Percentiles rank a stretch among this genome's conserved stretches.
Conservation (phyloP, 1,140 invertebrate species). For the Conopomorpha cramerella region DNA sequence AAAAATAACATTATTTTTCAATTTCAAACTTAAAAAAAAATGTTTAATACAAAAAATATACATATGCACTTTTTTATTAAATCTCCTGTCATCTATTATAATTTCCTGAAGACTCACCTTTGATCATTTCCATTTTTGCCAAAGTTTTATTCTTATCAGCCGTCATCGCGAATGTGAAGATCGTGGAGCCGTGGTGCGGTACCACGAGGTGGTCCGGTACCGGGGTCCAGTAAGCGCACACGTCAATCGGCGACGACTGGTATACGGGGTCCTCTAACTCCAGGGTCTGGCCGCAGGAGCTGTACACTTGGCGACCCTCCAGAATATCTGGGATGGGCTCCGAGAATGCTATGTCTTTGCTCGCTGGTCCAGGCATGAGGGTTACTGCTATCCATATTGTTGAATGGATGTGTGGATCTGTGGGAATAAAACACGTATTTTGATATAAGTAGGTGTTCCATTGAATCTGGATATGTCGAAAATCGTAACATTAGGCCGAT, state of each 20-base stretch:
- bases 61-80: conserved; percentile 12
- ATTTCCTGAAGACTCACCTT: conserved; percentile 30
- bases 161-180: conserved; percentile 59
- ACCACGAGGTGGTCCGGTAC: conserved; percentile 55
- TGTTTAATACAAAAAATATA: conserved; percentile 11
- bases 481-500: too few species aligned
- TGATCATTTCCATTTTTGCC: conserved; percentile 53
- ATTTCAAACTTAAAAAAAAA: not conserved
- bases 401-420: conserved; percentile 41
- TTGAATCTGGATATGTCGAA: not conserved
- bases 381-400: conserved; percentile 49
- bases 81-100: not conserved
- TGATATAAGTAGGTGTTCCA: too few species aligned
- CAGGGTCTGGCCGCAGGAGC: conserved; percentile 40
- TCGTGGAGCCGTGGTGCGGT: conserved; percentile 26
- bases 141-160: conserved; percentile 53
- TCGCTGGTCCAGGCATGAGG: conserved; percentile 34
- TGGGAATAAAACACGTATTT: too few species aligned
- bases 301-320: conserved; percentile 33
- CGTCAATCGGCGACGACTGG: conserved; percentile 37
- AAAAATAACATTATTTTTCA: not conserved
- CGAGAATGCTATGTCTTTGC: conserved; percentile 40
- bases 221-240: conserved; percentile 53
- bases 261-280: conserved; percentile 42
- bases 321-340: conserved; percentile 30